Evolutionary conservation across 2,113 vertebrate species (phyloP), one percentile per base, ranked within the genome.

Genomic region (Charina bottae): DNA sequence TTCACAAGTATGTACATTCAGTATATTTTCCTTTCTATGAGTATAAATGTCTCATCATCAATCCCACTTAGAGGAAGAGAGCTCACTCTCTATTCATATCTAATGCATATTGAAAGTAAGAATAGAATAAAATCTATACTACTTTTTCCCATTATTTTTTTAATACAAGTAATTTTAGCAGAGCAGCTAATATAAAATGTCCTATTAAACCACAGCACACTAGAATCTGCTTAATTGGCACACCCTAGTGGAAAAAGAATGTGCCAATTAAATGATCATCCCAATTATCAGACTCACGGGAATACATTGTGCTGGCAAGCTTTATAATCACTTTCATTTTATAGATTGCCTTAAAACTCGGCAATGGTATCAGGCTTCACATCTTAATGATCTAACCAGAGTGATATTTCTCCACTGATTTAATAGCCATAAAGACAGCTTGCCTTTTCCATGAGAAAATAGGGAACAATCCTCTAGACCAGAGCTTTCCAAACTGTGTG

Each of bases 201-300:
- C 12, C 54, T 90, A 28, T 60, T 93, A 92, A 92, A 87, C 78
- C 86, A 53, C 0, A 93, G 49, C 93, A 93, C 95, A 96, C 93
- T 92, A 91, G 88, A 94, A 84, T 55, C 3, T n/a, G 91, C 93
- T 95, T 93, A 95, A 96, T 94, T 72, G 88, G 84, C 89, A 91
- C 53, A 83, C 93, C 95, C 94, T 93, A 91, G 91, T 86, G 94
- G 92, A 95, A 95, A 90, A 23, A 94, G 89, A 94, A 94, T 94
- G 94, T 95, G 93, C 94, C 96, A 96, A 96, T 96, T 96, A 97
- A 96, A 96, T 96, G 93, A 96, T 96, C 94, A 95, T 95, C 60
- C 93, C 95, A 97, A 95, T 97, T 97, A 97, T 89, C 94, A 93
- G 84, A 6, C 96, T 96, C 94, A 78, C 84, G 93, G 94, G 96